Base-by-base conservation (phyloP, 2,888 invertebrate species). In the Cheilosia vernalis region DNA sequence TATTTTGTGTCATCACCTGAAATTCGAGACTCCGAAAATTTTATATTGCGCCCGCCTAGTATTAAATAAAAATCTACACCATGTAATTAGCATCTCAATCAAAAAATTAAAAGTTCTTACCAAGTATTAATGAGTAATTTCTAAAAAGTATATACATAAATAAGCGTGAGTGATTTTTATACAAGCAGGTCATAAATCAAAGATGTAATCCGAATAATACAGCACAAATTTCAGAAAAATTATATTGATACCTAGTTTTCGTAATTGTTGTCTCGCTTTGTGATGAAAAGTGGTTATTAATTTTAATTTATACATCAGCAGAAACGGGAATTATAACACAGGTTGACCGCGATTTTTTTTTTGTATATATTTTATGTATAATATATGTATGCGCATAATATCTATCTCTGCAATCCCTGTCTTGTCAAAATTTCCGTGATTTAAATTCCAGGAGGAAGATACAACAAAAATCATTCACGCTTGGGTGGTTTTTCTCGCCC, bases 141-240 rank as follows among this genome's bases (percentile, higher is more conserved):
- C 49, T 49, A 40, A 47, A 42, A 53, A 56, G 53, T 53, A 64
- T 51, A 24, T 13, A 33, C 27, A n/a, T n/a, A 7, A 24, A 24
- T 44, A 4, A 19, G 17, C 17, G 47, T 9, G 17, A 70, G 37
- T 60, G 60, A 33, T 21, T 24, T 21, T 10, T 33, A 27, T 72
- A 13, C 53, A 61, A 51, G 53, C 44, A 37, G 33, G 49, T 66
- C 44, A 42, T 44, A 53, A 67, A 47, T 42, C 37, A 40, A 80
- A 74, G 60, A 84, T 84, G 84, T 84, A 80, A 84, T 84, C 64
- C 24, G 64, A 47, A 56, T 40, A 30, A 33, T 17, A 64, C 49
- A 51, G 69, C 63, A 51, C 37, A 61, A 56, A 63, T 47, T 47
- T 56, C 56, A 61, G 19, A 27, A 17, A 56, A 76, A 58, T 66